phyloP scores from a whole-genome alignment of 2,113 vertebrate species.

The Saimiri boliviensis region DNA sequence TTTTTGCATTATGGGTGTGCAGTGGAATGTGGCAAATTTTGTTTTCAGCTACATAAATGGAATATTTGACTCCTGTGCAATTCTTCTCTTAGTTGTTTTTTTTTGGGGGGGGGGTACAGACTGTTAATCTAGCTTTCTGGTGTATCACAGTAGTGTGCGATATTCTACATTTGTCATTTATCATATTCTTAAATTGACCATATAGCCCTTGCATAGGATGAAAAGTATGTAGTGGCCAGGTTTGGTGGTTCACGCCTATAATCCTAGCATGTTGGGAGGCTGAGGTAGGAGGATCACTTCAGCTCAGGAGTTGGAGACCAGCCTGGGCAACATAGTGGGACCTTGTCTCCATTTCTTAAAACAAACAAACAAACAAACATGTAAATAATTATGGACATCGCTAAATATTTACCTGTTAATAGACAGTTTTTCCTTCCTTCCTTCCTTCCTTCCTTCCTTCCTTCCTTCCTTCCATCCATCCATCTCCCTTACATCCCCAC shows the following conservation, averaged over 20 bases:
- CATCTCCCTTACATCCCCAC: background rate
- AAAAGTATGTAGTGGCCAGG: too few species aligned
- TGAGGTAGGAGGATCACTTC: too few species aligned
- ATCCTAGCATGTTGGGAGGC: too few species aligned
- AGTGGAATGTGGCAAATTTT: conserved; percentile 27
- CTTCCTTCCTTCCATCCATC: conserved; percentile 2
- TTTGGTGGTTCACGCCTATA: too few species aligned
- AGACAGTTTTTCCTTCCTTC: conserved; percentile 28
- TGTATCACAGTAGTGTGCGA: background rate
- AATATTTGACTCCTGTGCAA: background rate
- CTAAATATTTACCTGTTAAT: conserved; percentile 42
- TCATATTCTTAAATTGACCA: conserved; percentile 52
- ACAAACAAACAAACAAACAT: background rate
- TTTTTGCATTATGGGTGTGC: background rate
- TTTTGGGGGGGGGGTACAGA: background rate
- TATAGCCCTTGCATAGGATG: background rate
- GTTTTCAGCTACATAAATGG: conserved; percentile 38
- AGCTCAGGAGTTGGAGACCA: too few species aligned
- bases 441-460: conserved; percentile 2
- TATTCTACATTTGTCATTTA: background rate
- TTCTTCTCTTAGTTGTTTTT: conserved; percentile 32
- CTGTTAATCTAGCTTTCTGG: background rate
- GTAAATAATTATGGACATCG: background rate
- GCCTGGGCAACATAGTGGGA: too few species aligned
- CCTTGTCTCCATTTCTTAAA: too few species aligned